Evolutionary conservation across 1,140 invertebrate genomes (phyloP), one percentile per base, ranked within the genome.

Genomic region (Nylanderia fulva): DNA sequence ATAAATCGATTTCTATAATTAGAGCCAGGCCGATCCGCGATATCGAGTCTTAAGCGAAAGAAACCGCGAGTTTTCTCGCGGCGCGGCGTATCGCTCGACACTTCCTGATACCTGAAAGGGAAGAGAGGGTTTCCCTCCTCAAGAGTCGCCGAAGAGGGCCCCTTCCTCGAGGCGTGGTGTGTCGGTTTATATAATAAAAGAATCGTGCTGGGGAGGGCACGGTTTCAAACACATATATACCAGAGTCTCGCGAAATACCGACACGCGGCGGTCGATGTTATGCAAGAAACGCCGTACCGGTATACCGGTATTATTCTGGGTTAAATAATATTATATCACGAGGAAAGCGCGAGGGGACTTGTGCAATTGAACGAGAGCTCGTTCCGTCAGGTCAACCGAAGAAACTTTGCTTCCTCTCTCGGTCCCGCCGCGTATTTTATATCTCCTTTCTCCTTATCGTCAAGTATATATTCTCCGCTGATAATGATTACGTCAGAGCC

Each of bases 321-420:
- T 93, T 93, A 92, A 93, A 93, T 93, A 93, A 93, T 93, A 93
- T 93, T 93, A 93, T 93, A 91, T 93, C 92, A 93, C 91, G 90
- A 92, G 91, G 93, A 93, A 93, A 93, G 93, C 89, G 89, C 45
- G 45, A 18, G 87, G 88, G 87, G 88, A 80, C 89, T 91, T 91
- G 91, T 89, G 92, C 90, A 91, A 91, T 90, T 89, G 88, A 79
- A 61, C 45, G 74, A 85, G 74, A 85, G 60, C 71, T 84, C 60
- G 56, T 69, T 66, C 58, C 45, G 39, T 18, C 27, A 45, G 33
- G 45, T 63, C 7, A 45, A 36, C 69, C 75, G 54, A 80, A 48
- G 33, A 54, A 80, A 72, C 48, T 58, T 54, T 1, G 76, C 76
- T 79, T 79, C 76, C 76, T 69, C 76, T 79, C 76, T 33, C 60